These are phyloP conservation scores for Lithobates pipiens DNA, from an alignment of 2,797 vertebrate species.

Conservation along the genomic window DNA sequence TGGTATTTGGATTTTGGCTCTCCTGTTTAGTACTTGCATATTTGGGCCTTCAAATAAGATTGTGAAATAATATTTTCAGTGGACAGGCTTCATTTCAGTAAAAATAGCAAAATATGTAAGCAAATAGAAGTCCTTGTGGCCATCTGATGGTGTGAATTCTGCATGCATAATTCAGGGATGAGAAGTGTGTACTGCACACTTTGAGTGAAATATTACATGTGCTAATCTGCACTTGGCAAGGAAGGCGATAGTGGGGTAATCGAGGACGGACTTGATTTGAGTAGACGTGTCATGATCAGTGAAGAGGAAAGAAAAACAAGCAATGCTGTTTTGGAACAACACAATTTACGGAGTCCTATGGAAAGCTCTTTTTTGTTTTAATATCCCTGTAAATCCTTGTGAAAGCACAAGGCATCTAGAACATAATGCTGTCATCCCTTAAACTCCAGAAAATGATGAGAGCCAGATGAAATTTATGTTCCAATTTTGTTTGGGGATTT, in stretches of 20 bases:
- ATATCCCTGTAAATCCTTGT: conserved; percentile 2
- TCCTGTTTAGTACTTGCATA: too few species aligned
- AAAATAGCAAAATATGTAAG: too few species aligned
- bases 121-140: too few species aligned
- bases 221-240: not conserved
- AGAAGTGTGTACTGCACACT: not conserved
- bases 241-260: not conserved
- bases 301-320: conserved; percentile 61
- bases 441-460: conserved; percentile 5
- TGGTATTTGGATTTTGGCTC: too few species aligned
- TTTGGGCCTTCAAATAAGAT: too few species aligned
- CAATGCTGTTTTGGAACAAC: conserved; percentile 43
- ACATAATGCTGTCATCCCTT: not conserved
- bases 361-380: conserved; percentile 27
- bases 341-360: conserved; percentile 28
- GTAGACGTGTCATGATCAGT: conserved; percentile 36
- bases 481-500: not conserved
- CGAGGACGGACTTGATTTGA: conserved; percentile 61
- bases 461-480: not conserved
- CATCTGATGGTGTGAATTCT: not conserved
- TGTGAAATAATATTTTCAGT: too few species aligned
- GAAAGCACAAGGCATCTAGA: not conserved
- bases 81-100: too few species aligned
- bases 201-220: conserved; percentile 15
- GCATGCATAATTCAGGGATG: not conserved